phyloP scores from a whole-genome alignment of 2,113 vertebrate species.

The Patagioenas fasciata region DNA sequence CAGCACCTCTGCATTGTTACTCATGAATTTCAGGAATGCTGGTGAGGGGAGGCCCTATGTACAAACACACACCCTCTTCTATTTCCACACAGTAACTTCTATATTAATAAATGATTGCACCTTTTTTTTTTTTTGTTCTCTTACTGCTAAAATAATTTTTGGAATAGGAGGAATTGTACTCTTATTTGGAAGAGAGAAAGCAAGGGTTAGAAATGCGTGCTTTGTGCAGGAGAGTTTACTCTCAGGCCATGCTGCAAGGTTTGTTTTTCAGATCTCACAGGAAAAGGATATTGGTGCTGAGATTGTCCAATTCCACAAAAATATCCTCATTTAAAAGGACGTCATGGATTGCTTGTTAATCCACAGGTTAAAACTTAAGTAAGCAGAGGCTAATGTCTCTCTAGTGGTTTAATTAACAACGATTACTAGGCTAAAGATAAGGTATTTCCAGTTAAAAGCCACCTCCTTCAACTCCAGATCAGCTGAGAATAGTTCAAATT shows the following conservation, averaged over 20 bases:
- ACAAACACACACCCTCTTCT: not conserved
- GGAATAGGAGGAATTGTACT: not conserved
- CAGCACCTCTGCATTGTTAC: accelerated
- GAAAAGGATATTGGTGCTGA: not conserved
- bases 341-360: constrained; percentile 2
- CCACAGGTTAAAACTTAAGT: constrained; percentile 11
- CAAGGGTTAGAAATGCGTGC: not conserved
- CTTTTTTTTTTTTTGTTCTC: not conserved
- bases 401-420: constrained; percentile 45
- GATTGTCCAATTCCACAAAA: not conserved
- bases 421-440: constrained; percentile 51
- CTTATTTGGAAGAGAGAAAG: not conserved
- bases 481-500: constrained; percentile 58
- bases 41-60: not conserved
- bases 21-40: not conserved
- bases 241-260: not conserved
- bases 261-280: not conserved
- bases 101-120: not conserved
- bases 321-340: not conserved
- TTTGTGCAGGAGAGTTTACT: not conserved
- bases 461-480: constrained; percentile 32
- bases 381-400: constrained; percentile 36
- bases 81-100: not conserved
- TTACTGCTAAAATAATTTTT: not conserved
- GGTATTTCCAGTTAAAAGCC: constrained; percentile 47